These are phyloP conservation scores for Agrilus planipennis DNA, from an alignment of 1,140 invertebrate species.

Conservation along the genomic window DNA sequence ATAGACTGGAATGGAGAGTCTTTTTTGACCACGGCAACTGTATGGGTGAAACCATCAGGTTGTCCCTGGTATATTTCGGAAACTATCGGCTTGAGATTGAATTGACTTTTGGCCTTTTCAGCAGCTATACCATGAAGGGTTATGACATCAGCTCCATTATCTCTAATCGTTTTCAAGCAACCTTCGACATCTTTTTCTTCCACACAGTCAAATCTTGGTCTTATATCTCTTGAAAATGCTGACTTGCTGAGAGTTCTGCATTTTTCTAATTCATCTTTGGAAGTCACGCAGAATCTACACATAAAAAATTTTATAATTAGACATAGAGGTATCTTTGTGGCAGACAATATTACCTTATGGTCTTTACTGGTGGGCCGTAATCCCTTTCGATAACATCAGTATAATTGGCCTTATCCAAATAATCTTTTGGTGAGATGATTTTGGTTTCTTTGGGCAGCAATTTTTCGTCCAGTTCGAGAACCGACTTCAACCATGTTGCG, in stretches of 20 bases:
- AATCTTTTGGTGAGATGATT: slow-evolving; percentile 47
- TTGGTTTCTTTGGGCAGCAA: slow-evolving; percentile 47
- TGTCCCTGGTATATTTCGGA: slow-evolving; percentile 41
- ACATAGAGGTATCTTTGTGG: too few relatives aligned
- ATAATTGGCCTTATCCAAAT: slow-evolving; percentile 59
- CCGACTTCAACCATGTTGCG: slow-evolving; percentile 37
- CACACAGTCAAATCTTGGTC: slow-evolving; percentile 56
- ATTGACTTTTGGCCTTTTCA: slow-evolving; percentile 41
- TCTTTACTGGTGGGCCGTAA: slow-evolving; percentile 41
- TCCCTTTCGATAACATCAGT: slow-evolving; percentile 66
- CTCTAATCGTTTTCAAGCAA: slow-evolving; percentile 55
- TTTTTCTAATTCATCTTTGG: slow-evolving; percentile 47
- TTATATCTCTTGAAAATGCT: slow-evolving; percentile 58
- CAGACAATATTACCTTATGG: too few relatives aligned
- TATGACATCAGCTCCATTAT: slow-evolving; percentile 50
- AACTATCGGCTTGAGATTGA: slow-evolving; percentile 38
- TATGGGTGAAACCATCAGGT: slow-evolving; percentile 20
- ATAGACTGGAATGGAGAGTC: slow-evolving; percentile 29
- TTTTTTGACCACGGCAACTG: slow-evolving; percentile 47
- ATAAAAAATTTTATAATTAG: too few relatives aligned
- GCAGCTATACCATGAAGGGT: slow-evolving; percentile 46
- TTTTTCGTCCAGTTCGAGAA: slow-evolving; percentile 42
- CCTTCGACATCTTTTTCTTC: slow-evolving; percentile 39
- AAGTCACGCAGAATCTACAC: slow-evolving; percentile 56
- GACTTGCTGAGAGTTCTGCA: slow-evolving; percentile 52